Percentiles rank a stretch among this genome's conserved stretches.
phyloP scores from a whole-genome alignment of 2,797 vertebrate species.

The Hippoglossus hippoglossus region DNA sequence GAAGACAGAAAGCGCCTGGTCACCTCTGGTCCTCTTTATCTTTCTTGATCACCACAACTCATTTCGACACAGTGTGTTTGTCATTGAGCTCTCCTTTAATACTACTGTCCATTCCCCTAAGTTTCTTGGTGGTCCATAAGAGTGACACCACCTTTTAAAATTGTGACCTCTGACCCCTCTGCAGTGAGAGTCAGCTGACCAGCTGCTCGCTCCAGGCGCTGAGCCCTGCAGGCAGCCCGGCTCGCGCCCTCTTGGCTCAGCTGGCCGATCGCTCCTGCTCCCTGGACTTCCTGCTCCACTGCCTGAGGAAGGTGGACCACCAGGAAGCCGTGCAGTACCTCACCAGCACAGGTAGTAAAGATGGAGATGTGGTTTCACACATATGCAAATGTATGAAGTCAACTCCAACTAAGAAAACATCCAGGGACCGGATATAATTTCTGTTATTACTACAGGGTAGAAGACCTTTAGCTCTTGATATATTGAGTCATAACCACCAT shows the following conservation, averaged over 20 bases:
- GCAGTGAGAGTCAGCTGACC: slow-evolving; percentile 87
- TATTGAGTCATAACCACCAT: no score
- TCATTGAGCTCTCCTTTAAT: not conserved
- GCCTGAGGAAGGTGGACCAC: slow-evolving; percentile 86
- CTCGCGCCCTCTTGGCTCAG: slow-evolving; percentile 81
- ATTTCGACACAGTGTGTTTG: not conserved
- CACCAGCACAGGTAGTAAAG: slow-evolving; percentile 65
- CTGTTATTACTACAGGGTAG: no score
- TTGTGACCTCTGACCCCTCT: not conserved
- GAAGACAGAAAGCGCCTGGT: no score
- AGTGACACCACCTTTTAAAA: not conserved
- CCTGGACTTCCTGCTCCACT: slow-evolving; percentile 82
- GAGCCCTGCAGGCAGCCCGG: slow-evolving; percentile 84
- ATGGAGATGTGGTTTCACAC: not conserved
- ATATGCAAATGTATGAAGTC: not conserved
- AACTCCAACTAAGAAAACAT: no score
- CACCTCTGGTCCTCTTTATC: no score
- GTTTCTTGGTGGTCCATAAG: not conserved
- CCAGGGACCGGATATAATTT: no score
- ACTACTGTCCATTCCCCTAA: not conserved
- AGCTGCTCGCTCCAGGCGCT: slow-evolving; percentile 89
- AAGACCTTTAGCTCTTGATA: no score
- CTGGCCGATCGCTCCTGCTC: slow-evolving; percentile 84
- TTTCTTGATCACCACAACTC: no score
- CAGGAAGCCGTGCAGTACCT: slow-evolving; percentile 82